A percentile compares a stretch with the other conserved stretches of the same genome.
These are phyloP conservation scores for Oophaga pumilio DNA, from an alignment of 2,113 vertebrate genomes.

Conservation along the genomic window DNA sequence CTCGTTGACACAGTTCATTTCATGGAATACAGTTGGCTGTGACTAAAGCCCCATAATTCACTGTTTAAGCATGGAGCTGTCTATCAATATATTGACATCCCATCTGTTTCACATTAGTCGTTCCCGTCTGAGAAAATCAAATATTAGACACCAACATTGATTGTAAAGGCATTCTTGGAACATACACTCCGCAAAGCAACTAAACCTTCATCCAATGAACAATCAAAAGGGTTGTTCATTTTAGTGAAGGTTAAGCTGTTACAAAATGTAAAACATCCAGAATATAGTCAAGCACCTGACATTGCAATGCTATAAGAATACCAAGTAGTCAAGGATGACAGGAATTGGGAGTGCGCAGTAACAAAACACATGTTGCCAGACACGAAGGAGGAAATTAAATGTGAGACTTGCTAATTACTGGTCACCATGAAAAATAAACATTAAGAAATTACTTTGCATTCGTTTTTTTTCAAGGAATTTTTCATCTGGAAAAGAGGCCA, in stretches of 20 bases:
- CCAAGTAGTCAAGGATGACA: slow-evolving; percentile 16
- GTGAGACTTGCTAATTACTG: slow-evolving; percentile 42
- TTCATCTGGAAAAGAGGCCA: slow-evolving; percentile 36
- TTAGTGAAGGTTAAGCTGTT: slow-evolving; percentile 35
- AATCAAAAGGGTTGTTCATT: slow-evolving; percentile 33
- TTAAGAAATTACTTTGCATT: slow-evolving; percentile 21
- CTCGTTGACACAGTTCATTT: not conserved
- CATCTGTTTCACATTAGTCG: slow-evolving; percentile 42
- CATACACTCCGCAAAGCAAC: not conserved
- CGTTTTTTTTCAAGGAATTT: slow-evolving; percentile 10
- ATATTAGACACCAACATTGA: slow-evolving; percentile 2
- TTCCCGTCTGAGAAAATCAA: not conserved
- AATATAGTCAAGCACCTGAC: slow-evolving; percentile 30
- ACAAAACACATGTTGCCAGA: slow-evolving; percentile 24
- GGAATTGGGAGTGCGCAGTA: not conserved
- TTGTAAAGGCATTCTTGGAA: not conserved
- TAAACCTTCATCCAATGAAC: not conserved
- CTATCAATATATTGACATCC: slow-evolving; percentile 21
- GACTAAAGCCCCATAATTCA: not conserved
- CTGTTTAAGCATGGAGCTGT: not conserved
- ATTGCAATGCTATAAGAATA: not conserved
- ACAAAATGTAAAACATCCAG: slow-evolving; percentile 43
- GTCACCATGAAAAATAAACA: slow-evolving; percentile 49
- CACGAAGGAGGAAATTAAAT: slow-evolving; percentile 46
- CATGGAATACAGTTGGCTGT: slow-evolving; percentile 16